Conservation (phyloP, 1,140 invertebrate species). For the Drosophila serrata region DNA sequence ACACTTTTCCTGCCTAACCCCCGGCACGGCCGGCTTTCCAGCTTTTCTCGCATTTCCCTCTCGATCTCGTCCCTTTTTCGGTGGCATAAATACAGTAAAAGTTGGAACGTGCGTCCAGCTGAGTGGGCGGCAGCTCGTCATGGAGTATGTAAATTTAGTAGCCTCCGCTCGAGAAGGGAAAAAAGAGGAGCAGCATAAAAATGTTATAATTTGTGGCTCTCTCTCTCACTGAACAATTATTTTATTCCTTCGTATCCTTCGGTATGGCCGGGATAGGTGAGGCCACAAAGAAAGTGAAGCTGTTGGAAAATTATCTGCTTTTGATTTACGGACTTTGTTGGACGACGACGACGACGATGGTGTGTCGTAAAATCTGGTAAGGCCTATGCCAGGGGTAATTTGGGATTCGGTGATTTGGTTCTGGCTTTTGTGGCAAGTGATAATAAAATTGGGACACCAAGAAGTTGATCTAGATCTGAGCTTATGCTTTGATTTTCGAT, state of each 20-base stretch:
- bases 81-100: conserved; percentile 72
- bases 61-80: conserved; percentile 52
- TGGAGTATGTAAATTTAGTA: conserved; percentile 78
- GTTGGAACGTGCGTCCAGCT: conserved; percentile 70
- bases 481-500: conserved; percentile 22
- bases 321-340: conserved; percentile 70
- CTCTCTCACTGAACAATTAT: conserved; percentile 73
- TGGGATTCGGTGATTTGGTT: conserved; percentile 31
- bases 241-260: conserved; percentile 42
- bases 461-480: conserved; percentile 32
- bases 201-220: conserved; percentile 76
- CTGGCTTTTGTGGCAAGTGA: conserved; percentile 45
- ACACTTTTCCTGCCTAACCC: conserved; percentile 41
- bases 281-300: conserved; percentile 35
- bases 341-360: conserved; percentile 25
- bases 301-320: conserved; percentile 73
- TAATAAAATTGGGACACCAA: conserved; percentile 41
- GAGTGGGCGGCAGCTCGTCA: conserved; percentile 60
- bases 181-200: conserved; percentile 66
- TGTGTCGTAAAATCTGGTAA: conserved; percentile 66
- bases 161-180: conserved; percentile 37
- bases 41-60: conserved; percentile 1
- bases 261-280: conserved; percentile 37
- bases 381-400: conserved; percentile 32
- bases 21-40: conserved; percentile 4